These are phyloP conservation scores for Hyalella azteca DNA, from an alignment of 2,888 invertebrate genomes.

Conservation along the genomic window DNA sequence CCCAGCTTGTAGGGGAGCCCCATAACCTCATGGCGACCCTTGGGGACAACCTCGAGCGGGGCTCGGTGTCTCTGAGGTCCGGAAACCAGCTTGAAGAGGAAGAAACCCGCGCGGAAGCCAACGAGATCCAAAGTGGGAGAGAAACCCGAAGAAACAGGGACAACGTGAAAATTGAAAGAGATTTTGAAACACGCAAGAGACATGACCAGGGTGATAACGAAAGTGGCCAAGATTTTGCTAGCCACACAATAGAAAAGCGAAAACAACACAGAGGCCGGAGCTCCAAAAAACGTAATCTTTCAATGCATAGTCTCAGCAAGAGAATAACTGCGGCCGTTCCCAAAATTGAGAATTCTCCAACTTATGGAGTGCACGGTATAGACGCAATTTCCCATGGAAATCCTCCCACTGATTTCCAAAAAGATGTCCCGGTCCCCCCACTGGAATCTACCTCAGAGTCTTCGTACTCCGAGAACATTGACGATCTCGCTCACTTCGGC, in stretches of 20 bases:
- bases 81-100: not conserved
- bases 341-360: no score
- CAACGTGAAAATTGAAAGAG: not conserved
- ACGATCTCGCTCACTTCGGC: slow-evolving; percentile 10
- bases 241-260: no score
- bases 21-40: slow-evolving; percentile 17
- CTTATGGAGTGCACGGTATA: no score
- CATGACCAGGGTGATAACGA: no score
- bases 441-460: not conserved
- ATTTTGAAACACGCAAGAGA: not conserved
- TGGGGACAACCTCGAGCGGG: slow-evolving; percentile 1
- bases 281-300: no score
- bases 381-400: no score
- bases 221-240: no score
- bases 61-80: not conserved
- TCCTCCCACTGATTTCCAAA: not conserved
- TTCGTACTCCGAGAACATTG: slow-evolving; percentile 3
- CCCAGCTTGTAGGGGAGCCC: not conserved
- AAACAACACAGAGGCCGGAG: no score
- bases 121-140: not conserved
- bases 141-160: not conserved
- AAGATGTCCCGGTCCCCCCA: not conserved
- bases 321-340: no score
- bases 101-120: not conserved
- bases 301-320: no score